Conservation (phyloP, 2,113 vertebrate genomes). For the Chaetura pelagica region DNA sequence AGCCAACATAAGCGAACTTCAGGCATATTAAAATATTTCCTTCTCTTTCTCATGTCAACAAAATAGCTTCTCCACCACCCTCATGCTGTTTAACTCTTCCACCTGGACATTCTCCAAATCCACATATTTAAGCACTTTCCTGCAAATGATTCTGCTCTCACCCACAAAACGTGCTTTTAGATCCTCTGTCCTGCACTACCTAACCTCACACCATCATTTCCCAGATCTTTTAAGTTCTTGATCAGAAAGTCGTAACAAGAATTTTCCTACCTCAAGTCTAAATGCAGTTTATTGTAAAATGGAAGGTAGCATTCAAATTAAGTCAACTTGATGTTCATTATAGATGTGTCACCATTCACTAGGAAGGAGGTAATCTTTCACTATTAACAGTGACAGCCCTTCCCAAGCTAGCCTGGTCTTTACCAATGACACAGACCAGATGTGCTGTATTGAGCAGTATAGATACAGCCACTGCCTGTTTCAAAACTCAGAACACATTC, state of each 20-base stretch:
- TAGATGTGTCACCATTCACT: background rate
- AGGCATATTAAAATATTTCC: background rate
- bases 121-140: background rate
- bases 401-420: background rate
- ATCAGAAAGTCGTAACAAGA: background rate
- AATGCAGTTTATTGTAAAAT: background rate
- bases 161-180: background rate
- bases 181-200: background rate
- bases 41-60: background rate
- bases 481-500: background rate
- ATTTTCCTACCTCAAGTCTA: background rate
- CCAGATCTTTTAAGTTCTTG: background rate
- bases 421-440: background rate
- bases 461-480: background rate
- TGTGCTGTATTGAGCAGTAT: background rate
- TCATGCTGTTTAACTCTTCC: background rate
- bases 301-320: background rate
- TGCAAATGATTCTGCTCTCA: background rate
- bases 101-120: background rate
- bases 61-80: background rate
- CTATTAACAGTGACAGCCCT: too few relatives aligned
- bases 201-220: background rate
- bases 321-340: background rate
- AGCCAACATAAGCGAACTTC: background rate
- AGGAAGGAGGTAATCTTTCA: background rate